These are phyloP conservation scores for Drosophila rhopaloa DNA, from an alignment of 1,140 invertebrate genomes.

Conservation along the genomic window DNA sequence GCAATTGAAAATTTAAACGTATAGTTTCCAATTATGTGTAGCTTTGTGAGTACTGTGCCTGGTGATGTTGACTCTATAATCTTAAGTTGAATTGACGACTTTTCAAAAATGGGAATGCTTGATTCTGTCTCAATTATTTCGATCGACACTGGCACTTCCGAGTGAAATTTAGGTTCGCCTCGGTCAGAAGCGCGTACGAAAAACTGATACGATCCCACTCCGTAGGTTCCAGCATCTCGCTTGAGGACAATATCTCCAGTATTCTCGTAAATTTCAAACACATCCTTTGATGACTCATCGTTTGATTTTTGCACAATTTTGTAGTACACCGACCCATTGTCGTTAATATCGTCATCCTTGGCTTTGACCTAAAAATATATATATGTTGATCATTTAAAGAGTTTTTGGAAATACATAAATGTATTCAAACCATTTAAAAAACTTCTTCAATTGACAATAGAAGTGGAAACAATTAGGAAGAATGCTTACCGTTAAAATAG, in stretches of 20 bases:
- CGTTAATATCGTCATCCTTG: constrained; percentile 89
- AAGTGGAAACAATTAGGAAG: no score
- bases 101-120: constrained; percentile 89
- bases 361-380: constrained; percentile 86
- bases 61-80: constrained; percentile 91
- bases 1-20: constrained; percentile 88
- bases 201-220: constrained; percentile 88
- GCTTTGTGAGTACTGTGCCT: constrained; percentile 88
- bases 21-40: constrained; percentile 87
- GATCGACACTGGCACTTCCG: constrained; percentile 92
- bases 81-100: constrained; percentile 91
- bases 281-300: constrained; percentile 86
- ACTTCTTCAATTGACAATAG: no score
- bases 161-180: constrained; percentile 89
- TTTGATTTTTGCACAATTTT: constrained; percentile 89
- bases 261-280: constrained; percentile 89
- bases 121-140: constrained; percentile 90
- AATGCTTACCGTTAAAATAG: constrained; percentile 88
- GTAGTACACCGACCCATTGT: constrained; percentile 89
- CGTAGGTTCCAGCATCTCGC: constrained; percentile 17
- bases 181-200: constrained; percentile 94
- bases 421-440: no score
- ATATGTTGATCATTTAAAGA: neutral
- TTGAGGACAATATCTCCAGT: constrained; percentile 87
- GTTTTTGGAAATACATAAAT: no score